phyloP scores from a whole-genome alignment of 2,888 invertebrate genomes.

The Tachina grossa region DNA sequence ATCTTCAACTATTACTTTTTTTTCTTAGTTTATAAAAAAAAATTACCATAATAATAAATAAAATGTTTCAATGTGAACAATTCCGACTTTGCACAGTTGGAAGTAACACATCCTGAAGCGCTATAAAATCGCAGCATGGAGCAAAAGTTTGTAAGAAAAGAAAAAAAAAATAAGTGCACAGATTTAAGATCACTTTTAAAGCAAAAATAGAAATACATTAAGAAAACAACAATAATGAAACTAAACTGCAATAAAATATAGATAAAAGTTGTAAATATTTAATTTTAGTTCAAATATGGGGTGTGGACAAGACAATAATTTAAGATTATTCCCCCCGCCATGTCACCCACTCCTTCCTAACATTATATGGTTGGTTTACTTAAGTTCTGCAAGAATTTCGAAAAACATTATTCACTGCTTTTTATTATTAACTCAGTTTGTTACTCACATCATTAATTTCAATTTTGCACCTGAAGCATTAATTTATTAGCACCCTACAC shows the following conservation, averaged over 20 bases:
- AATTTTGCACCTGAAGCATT: constrained; percentile 71
- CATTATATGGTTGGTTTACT: not conserved
- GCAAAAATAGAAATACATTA: constrained; percentile 8
- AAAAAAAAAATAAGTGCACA: not conserved
- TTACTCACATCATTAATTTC: constrained; percentile 69
- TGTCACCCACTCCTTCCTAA: not conserved
- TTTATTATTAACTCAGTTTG: constrained; percentile 27
- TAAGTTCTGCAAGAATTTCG: not conserved
- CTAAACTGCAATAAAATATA: not conserved
- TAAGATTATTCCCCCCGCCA: not conserved
- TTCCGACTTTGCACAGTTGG: constrained; percentile 57
- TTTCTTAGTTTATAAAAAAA: constrained; percentile 36
- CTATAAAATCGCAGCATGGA: constrained; percentile 59
- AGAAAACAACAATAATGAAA: not conserved
- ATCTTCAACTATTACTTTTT: not conserved
- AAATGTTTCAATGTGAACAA: constrained; percentile 57
- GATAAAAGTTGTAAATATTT: constrained; percentile 3
- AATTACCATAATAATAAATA: constrained; percentile 22
- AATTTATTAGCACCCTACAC: constrained; percentile 64
- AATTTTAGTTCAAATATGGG: constrained; percentile 13
- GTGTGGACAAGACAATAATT: not conserved
- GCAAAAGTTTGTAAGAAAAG: constrained; percentile 2
- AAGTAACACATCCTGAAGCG: constrained; percentile 46
- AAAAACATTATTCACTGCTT: constrained; percentile 9
- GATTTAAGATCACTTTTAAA: constrained; percentile 8